Conservation (phyloP, 2,797 vertebrate species). For the Alcedo atthis region DNA sequence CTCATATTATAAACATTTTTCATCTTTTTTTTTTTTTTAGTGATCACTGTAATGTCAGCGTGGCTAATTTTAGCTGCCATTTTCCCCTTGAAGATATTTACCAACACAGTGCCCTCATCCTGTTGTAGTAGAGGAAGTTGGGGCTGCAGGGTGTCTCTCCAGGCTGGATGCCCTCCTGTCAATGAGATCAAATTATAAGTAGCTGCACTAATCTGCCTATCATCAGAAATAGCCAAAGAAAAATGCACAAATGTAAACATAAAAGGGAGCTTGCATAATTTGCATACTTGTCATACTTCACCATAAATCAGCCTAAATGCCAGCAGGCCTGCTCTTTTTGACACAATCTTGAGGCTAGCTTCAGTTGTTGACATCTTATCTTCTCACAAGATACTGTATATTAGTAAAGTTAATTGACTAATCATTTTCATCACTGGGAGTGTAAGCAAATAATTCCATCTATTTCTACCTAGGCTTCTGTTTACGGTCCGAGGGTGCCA, state of each 20-base stretch:
- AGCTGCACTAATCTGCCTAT: slow-evolving; percentile 58
- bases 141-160: background rate
- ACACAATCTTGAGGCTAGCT: background rate
- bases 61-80: slow-evolving; percentile 43
- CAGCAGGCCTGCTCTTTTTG: background rate
- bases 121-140: background rate
- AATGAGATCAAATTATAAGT: slow-evolving; percentile 63
- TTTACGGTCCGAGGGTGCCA: slow-evolving; percentile 90
- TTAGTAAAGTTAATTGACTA: slow-evolving; percentile 89
- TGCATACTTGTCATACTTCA: slow-evolving; percentile 64
- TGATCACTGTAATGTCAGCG: background rate
- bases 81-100: slow-evolving; percentile 50
- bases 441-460: slow-evolving; percentile 82
- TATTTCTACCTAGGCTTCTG: slow-evolving; percentile 91
- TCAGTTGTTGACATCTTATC: slow-evolving; percentile 53
- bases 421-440: slow-evolving; percentile 86
- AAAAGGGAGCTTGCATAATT: slow-evolving; percentile 67
- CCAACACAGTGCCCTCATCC: background rate
- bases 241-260: slow-evolving; percentile 77
- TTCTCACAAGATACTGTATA: slow-evolving; percentile 76
- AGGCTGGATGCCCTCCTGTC: slow-evolving; percentile 49
- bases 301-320: slow-evolving; percentile 50
- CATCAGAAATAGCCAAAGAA: slow-evolving; percentile 70
- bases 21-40: slow-evolving; percentile 1
- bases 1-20: slow-evolving; percentile 42